Evolutionary conservation across 2,113 vertebrate genomes (phyloP).

Genomic region (Epinephelus lanceolatus): DNA sequence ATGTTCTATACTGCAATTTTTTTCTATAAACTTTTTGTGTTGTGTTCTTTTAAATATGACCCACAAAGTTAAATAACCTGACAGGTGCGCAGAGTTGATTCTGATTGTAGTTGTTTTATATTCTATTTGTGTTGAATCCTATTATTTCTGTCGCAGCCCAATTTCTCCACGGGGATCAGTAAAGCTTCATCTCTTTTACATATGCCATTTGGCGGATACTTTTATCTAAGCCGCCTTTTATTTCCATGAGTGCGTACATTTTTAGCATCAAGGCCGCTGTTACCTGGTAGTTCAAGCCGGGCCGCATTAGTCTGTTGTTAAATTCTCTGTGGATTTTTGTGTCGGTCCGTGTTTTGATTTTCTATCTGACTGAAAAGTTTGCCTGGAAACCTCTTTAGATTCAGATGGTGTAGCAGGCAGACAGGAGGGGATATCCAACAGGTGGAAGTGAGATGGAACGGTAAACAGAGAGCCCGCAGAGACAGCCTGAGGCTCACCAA

Average conservation of each 20-base stretch:
- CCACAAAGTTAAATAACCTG: neutral
- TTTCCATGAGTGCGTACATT: constrained; percentile 17
- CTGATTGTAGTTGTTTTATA: neutral
- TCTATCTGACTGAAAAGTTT: constrained; percentile 29
- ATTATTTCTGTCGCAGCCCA: neutral
- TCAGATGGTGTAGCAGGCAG: constrained; percentile 24
- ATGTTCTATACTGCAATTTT: neutral
- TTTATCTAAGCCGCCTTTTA: constrained; percentile 30
- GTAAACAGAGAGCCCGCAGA: constrained; percentile 51
- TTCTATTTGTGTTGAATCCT: constrained; percentile 31
- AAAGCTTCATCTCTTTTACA: constrained; percentile 12
- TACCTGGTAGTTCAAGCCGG: constrained; percentile 19
- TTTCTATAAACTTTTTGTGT: neutral
- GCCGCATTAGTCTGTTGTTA: neutral
- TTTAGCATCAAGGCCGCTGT: constrained; percentile 13
- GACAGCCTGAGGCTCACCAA: constrained; percentile 47
- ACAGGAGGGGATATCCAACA: constrained; percentile 51
- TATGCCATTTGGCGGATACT: constrained; percentile 1
- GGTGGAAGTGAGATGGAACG: constrained; percentile 66
- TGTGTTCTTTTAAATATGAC: neutral
- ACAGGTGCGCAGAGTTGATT: neutral
- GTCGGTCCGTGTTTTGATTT: constrained; percentile 10
- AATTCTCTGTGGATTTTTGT: constrained; percentile 4
- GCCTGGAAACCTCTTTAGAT: constrained; percentile 46
- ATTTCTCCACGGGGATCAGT: constrained; percentile 22